Evolutionary conservation across 2,888 invertebrate genomes (phyloP).

Genomic region (Ecliptopera silaceata): DNA sequence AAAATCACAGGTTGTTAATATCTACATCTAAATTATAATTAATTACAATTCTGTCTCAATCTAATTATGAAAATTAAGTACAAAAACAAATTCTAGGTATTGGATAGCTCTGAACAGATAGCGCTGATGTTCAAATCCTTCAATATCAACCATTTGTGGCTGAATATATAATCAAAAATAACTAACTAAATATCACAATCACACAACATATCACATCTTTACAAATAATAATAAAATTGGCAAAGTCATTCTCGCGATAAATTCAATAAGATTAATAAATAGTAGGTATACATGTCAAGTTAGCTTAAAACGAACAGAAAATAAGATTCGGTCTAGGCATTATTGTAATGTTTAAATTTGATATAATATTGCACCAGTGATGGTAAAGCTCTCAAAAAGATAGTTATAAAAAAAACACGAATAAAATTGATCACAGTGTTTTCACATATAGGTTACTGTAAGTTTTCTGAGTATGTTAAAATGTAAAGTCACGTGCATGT

Average conservation of each 20-base stretch:
- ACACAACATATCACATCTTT: conserved; percentile 30
- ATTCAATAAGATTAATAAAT: conserved; percentile 1
- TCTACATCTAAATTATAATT: conserved; percentile 36
- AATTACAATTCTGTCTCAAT: background rate
- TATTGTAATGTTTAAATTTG: too few species aligned
- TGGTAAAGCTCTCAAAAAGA: too few species aligned
- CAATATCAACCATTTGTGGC: too few species aligned
- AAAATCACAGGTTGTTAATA: conserved; percentile 68
- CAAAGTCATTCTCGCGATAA: conserved; percentile 3
- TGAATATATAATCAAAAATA: background rate
- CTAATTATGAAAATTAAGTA: background rate
- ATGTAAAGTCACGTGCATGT: too few species aligned
- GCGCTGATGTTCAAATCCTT: too few species aligned
- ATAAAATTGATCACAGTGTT: too few species aligned
- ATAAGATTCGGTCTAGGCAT: background rate
- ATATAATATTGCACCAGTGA: too few species aligned
- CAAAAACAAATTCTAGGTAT: too few species aligned
- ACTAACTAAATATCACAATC: conserved; percentile 27
- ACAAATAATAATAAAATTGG: conserved; percentile 7
- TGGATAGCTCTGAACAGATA: too few species aligned
- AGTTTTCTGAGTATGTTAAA: too few species aligned
- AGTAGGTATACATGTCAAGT: background rate
- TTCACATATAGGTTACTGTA: too few species aligned
- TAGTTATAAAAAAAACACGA: too few species aligned
- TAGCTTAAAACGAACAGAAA: background rate